A percentile compares a stretch with the other conserved stretches of the same genome.
Evolutionary conservation across 2,888 invertebrate species (phyloP).

Genomic region (Omphaloscelis lunosa): DNA sequence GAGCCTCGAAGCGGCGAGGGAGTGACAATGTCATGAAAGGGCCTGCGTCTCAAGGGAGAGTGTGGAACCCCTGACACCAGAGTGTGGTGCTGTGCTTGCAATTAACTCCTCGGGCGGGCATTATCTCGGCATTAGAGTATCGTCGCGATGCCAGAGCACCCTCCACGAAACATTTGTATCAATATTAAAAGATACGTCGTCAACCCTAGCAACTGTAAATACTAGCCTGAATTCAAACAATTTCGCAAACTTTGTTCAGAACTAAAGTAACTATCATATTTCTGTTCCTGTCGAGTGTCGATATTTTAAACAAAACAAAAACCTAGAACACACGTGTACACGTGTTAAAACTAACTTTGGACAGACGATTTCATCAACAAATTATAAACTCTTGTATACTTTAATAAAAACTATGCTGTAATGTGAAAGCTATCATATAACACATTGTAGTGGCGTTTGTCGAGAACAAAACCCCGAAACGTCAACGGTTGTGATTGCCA

Average conservation of each 20-base stretch:
- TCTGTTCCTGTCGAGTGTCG: background rate
- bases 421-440: constrained; percentile 49
- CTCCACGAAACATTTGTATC: constrained; percentile 69
- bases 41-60: constrained; percentile 75
- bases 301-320: constrained; percentile 24
- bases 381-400: constrained; percentile 19
- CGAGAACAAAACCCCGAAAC: constrained; percentile 72
- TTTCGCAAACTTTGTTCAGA: constrained; percentile 24
- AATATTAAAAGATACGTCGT: constrained; percentile 47
- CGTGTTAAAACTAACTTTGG: constrained; percentile 34
- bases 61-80: constrained; percentile 75
- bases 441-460: constrained; percentile 59
- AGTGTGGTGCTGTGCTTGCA: constrained; percentile 87
- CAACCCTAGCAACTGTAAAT: constrained; percentile 16
- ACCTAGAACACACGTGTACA: constrained; percentile 1
- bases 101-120: constrained; percentile 88
- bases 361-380: constrained; percentile 24
- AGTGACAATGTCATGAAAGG: constrained; percentile 60
- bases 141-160: constrained; percentile 56
- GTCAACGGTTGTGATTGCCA: constrained; percentile 79
- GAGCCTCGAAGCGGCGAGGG: constrained; percentile 71
- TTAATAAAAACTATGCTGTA: constrained; percentile 20
- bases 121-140: constrained; percentile 85
- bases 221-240: constrained; percentile 15
- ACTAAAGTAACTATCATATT: constrained; percentile 26